phyloP scores from a whole-genome alignment of 1,140 invertebrate genomes.

The Charaxes varanes region DNA sequence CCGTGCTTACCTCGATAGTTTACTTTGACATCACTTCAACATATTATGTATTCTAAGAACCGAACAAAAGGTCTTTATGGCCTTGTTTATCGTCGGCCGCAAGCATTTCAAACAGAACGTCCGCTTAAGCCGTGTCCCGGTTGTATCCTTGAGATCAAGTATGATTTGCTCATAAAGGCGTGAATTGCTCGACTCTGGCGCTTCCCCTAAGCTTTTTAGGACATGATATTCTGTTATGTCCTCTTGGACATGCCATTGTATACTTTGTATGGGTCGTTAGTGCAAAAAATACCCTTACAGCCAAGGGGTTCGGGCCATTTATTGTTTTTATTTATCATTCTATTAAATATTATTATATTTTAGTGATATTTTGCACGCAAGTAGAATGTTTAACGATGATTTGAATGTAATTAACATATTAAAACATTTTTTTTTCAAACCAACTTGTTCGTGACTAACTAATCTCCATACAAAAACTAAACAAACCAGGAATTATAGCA shows the following conservation, averaged over 20 bases:
- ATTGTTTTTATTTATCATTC: no score
- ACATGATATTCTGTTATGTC: conserved; percentile 1
- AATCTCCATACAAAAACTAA: no score
- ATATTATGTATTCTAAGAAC: conserved; percentile 27
- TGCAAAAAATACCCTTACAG: no score
- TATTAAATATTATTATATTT: no score
- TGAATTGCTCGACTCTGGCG: conserved; percentile 9
- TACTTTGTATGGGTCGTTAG: not conserved
- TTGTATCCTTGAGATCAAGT: conserved; percentile 14
- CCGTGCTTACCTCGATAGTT: conserved; percentile 23
- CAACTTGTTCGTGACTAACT: no score
- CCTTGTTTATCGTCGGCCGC: conserved; percentile 46
- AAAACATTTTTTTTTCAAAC: no score
- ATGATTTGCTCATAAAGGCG: conserved; percentile 8
- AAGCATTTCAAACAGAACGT: conserved; percentile 32
- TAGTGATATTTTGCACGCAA: no score
- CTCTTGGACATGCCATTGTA: conserved; percentile 2
- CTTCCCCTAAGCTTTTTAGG: conserved; percentile 1
- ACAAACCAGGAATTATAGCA: no score
- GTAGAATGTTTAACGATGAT: no score
- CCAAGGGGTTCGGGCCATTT: no score
- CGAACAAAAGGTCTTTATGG: conserved; percentile 40
- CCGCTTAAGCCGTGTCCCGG: conserved; percentile 22
- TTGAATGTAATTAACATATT: no score
- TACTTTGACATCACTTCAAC: conserved; percentile 25